Percentiles rank a stretch among this genome's conserved stretches.
These are phyloP conservation scores for Nephila pilipes DNA, from an alignment of 1,140 invertebrate genomes.

Conservation along the genomic window DNA sequence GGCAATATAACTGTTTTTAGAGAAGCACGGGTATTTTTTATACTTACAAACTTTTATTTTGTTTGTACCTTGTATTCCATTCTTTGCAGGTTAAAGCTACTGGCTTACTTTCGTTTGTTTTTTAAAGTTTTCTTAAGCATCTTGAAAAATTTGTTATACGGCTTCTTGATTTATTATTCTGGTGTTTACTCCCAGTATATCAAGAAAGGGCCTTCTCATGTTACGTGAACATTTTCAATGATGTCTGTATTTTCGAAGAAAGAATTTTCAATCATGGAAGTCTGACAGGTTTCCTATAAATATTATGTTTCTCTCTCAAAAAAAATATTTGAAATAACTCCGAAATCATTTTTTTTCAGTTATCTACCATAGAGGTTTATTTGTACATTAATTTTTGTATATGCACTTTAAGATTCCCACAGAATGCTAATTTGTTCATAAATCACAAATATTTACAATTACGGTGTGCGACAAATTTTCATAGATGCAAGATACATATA, in stretches of 20 bases:
- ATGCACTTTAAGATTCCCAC: too few relatives aligned
- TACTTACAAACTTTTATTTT: conserved; percentile 2
- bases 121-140: neutral
- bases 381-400: too few relatives aligned
- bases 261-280: neutral
- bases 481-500: too few relatives aligned
- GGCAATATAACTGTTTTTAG: neutral
- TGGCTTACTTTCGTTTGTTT: neutral
- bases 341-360: too few relatives aligned
- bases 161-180: neutral
- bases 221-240: neutral
- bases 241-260: neutral
- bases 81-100: neutral
- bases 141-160: neutral
- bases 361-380: too few relatives aligned
- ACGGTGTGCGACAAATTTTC: too few relatives aligned
- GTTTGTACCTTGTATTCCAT: neutral
- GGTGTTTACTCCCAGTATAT: neutral
- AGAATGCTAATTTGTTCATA: too few relatives aligned
- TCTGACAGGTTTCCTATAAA: too few relatives aligned
- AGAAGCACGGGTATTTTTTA: neutral
- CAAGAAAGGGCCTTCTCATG: neutral
- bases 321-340: too few relatives aligned
- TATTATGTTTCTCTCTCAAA: too few relatives aligned
- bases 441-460: too few relatives aligned